Evolutionary conservation across 2,888 invertebrate species (phyloP).

Genomic region (Polydrusus cervinus): DNA sequence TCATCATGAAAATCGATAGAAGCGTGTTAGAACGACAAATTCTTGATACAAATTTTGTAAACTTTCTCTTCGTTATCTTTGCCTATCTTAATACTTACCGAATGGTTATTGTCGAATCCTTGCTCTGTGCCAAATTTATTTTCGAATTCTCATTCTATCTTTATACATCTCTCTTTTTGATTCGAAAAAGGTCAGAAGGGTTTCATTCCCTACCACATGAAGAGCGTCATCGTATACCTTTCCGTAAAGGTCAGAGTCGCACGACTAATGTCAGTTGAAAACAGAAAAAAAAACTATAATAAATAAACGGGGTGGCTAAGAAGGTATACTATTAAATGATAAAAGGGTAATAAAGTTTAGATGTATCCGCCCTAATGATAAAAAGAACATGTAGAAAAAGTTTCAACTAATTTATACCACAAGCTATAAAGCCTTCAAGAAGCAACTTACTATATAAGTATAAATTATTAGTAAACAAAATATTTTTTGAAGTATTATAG

Average conservation of each 20-base stretch:
- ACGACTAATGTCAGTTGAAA: neutral
- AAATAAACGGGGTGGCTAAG: neutral
- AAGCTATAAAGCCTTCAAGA: no score
- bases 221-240: conserved; percentile 29
- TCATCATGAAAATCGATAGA: conserved; percentile 16
- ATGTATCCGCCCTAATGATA: no score
- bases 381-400: no score
- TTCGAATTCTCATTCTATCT: conserved; percentile 28
- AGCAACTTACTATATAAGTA: no score
- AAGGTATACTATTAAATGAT: no score
- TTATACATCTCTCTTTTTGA: conserved; percentile 29
- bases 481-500: no score
- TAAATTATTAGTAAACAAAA: no score
- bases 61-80: conserved; percentile 3
- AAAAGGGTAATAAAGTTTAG: no score
- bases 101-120: conserved; percentile 7
- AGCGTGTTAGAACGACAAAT: conserved; percentile 10
- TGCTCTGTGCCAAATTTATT: conserved; percentile 28
- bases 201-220: conserved; percentile 22
- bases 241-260: neutral
- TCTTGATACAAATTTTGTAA: no score
- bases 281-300: neutral
- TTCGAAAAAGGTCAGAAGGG: conserved; percentile 29
- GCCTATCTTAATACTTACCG: conserved; percentile 2
- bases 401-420: no score